phyloP scores from a whole-genome alignment of 1,140 invertebrate species.

The Drosophila lacertosa region DNA sequence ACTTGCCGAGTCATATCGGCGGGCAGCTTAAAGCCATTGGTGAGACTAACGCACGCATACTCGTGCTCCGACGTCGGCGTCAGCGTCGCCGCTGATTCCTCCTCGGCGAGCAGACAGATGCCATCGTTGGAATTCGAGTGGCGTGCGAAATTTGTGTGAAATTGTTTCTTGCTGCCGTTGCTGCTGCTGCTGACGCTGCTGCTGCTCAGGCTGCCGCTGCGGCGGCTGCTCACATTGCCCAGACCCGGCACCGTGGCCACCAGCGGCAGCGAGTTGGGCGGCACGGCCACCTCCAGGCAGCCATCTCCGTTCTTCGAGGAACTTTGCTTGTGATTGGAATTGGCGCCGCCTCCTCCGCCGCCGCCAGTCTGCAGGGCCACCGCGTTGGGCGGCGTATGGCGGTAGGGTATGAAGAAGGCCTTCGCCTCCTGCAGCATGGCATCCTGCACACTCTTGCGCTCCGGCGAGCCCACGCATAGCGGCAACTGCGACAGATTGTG shows the following conservation, averaged over 20 bases:
- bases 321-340: constrained; percentile 63
- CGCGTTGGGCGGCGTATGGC: constrained; percentile 70
- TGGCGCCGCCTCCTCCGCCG: constrained; percentile 1
- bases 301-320: constrained; percentile 50
- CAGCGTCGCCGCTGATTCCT: constrained; percentile 76
- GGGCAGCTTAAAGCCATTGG: constrained; percentile 74
- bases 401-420: constrained; percentile 76
- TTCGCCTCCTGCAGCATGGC: constrained; percentile 64
- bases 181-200: constrained; percentile 72
- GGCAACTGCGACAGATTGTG: constrained; percentile 75
- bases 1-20: constrained; percentile 57
- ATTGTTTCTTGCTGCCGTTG: constrained; percentile 70
- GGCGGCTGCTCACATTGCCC: constrained; percentile 41
- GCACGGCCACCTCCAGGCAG: constrained; percentile 58
- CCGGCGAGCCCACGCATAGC: constrained; percentile 61
- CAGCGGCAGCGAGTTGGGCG: constrained; percentile 68
- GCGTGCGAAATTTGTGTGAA: constrained; percentile 74
- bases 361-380: constrained; percentile 47
- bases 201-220: constrained; percentile 74
- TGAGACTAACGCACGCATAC: constrained; percentile 60
- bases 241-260: constrained; percentile 60
- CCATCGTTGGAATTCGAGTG: constrained; percentile 81
- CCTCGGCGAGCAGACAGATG: constrained; percentile 79
- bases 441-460: constrained; percentile 59
- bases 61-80: constrained; percentile 77